Evolutionary conservation across 2,888 invertebrate genomes (phyloP).

Genomic region (Archaeoteleia sp.): DNA sequence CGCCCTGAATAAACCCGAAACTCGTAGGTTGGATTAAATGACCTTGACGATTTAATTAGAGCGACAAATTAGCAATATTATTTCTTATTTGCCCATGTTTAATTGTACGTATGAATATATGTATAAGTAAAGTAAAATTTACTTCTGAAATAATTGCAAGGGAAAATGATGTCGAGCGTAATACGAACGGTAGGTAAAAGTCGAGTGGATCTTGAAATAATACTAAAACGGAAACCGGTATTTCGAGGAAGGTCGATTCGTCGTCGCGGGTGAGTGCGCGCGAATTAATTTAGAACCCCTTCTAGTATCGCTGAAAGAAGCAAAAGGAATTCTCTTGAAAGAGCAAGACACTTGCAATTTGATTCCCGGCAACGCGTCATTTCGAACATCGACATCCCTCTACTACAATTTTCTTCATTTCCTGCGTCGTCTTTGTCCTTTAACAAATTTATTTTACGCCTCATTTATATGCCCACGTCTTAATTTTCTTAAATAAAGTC

Average conservation of each 20-base stretch:
- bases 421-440: constrained; percentile 39
- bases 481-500: not conserved
- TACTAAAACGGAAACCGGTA: constrained; percentile 32
- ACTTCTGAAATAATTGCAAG: constrained; percentile 15
- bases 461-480: constrained; percentile 5
- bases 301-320: constrained; percentile 22
- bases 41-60: too few species aligned
- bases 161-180: constrained; percentile 30
- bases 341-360: constrained; percentile 43
- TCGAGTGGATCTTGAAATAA: constrained; percentile 35
- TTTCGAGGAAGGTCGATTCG: constrained; percentile 34
- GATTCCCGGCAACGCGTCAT: constrained; percentile 45
- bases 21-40: too few species aligned
- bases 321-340: not conserved
- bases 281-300: constrained; percentile 39
- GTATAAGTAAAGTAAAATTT: too few species aligned
- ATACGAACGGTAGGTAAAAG: constrained; percentile 25
- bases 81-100: too few species aligned
- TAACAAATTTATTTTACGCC: constrained; percentile 18
- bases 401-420: constrained; percentile 37
- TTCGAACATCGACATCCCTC: constrained; percentile 17
- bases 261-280: constrained; percentile 35
- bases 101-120: too few species aligned
- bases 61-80: too few species aligned
- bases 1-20: too few species aligned